A percentile compares a stretch with the other conserved stretches of the same genome.
Evolutionary conservation across 2,113 vertebrate genomes (phyloP).

Genomic region (Dromaius novaehollandiae): DNA sequence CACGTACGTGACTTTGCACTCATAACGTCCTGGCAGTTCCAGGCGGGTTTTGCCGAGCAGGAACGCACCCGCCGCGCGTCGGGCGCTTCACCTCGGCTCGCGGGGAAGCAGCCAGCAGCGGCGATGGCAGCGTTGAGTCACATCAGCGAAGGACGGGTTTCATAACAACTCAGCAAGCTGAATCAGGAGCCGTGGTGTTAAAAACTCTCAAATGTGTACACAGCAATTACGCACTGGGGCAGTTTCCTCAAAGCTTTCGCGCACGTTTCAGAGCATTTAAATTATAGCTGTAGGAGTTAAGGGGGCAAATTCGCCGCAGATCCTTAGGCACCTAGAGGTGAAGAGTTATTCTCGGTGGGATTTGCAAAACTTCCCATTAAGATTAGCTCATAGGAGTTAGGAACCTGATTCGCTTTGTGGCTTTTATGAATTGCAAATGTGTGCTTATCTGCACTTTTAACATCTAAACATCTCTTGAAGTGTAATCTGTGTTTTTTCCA

Average conservation of each 20-base stretch:
- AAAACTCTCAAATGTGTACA: background rate
- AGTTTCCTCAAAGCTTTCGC: background rate
- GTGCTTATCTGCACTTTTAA: background rate
- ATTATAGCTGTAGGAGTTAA: background rate
- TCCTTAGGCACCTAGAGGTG: background rate
- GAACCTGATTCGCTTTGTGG: background rate
- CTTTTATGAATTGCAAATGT: background rate
- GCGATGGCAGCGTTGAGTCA: background rate
- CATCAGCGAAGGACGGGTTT: background rate
- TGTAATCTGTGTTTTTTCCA: background rate
- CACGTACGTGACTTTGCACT: conserved; percentile 69
- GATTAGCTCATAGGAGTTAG: background rate
- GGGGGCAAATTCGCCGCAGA: background rate
- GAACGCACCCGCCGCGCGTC: conserved; percentile 13
- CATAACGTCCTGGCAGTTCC: conserved; percentile 42
- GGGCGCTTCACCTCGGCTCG: background rate
- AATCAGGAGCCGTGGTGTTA: background rate
- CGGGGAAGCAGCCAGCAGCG: background rate
- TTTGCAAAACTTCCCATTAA: background rate
- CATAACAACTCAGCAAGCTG: background rate
- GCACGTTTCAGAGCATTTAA: background rate
- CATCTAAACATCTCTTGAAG: background rate
- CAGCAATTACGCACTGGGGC: background rate
- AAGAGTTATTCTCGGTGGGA: background rate
- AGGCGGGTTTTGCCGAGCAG: background rate